Conservation (phyloP, 2,888 invertebrate genomes). For the Netelia inedita region DNA sequence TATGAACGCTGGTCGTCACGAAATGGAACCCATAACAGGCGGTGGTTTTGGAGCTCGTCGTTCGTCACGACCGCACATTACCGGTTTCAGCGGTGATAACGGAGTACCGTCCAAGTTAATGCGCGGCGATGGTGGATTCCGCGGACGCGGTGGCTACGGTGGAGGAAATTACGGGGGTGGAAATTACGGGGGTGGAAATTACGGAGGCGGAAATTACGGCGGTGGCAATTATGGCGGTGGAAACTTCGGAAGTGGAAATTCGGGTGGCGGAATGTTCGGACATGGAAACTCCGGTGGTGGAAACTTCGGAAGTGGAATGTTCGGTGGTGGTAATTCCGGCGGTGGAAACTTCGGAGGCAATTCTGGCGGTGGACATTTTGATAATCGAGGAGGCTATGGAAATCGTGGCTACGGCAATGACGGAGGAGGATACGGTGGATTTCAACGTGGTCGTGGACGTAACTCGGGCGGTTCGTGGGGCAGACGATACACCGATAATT, state of each 20-base stretch:
- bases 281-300: conserved; percentile 69
- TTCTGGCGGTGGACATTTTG: conserved; percentile 13
- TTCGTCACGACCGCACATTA: conserved; percentile 85
- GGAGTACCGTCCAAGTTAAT: conserved; percentile 84
- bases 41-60: conserved; percentile 86
- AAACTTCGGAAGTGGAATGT: conserved; percentile 62
- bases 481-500: conserved; percentile 34
- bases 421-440: conserved; percentile 79
- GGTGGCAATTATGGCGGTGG: conserved; percentile 75
- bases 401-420: conserved; percentile 74
- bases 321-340: conserved; percentile 26
- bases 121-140: conserved; percentile 77
- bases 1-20: conserved; percentile 91
- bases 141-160: conserved; percentile 69
- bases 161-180: conserved; percentile 73
- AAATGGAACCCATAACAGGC: conserved; percentile 87
- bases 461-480: conserved; percentile 59
- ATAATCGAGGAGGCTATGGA: conserved; percentile 72
- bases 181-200: conserved; percentile 72
- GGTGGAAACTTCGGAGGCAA: conserved; percentile 30
- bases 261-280: neutral
- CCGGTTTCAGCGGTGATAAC: conserved; percentile 78
- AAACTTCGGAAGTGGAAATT: conserved; percentile 75
- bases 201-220: conserved; percentile 68
- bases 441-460: conserved; percentile 76